Base-by-base conservation (phyloP, 2,113 vertebrate genomes). In the Gnathonemus longibarbis region DNA sequence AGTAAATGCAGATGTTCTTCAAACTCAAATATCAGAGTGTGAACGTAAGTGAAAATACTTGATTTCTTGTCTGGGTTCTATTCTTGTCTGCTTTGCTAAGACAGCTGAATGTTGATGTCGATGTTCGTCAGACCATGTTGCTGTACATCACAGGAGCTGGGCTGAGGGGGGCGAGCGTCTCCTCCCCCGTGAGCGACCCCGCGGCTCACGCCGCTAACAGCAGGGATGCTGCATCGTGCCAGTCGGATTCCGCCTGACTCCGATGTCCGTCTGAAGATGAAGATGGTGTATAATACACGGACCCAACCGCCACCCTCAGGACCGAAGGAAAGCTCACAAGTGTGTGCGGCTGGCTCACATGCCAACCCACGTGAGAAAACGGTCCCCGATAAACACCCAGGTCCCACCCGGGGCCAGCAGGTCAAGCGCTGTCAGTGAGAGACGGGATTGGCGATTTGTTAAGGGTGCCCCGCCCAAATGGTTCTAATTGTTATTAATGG, bases 401-500 rank as follows among this genome's bases (percentile, higher is more conserved):
- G 94, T 93, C 94, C 94, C 89, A 91, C 89, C 90, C 93, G 93
- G 90, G 94, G 92, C 46, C 91, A 11, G 0, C 89, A 93, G 93
- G 89, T 88, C 95, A 94, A 95, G 94, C 92, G 93, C 92, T 90
- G 94, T 91, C 91, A 94, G 92, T 91, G 94, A 95, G 95, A 94
- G 93, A 92, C 91, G 90, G 91, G 94, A 95, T 93, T 93, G 95
- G 94, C 94, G 96, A 95, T 97, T 96, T 92, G 95, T 97, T 97
- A 96, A 96, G 95, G 94, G 94, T 95, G 95, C 96, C 95, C 95
- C 88, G 94, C 96, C 96, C 95, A 94, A 95, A 62, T 95, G 92
- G 94, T 96, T 94, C 96, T 96, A 96, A 96, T 96, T 95, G 95
- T 97, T 97, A 96, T 96, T 97, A 96, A 96, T 96, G 96, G 95